These are phyloP conservation scores for Atta colombica DNA, from an alignment of 1,140 invertebrate genomes.

Conservation along the genomic window DNA sequence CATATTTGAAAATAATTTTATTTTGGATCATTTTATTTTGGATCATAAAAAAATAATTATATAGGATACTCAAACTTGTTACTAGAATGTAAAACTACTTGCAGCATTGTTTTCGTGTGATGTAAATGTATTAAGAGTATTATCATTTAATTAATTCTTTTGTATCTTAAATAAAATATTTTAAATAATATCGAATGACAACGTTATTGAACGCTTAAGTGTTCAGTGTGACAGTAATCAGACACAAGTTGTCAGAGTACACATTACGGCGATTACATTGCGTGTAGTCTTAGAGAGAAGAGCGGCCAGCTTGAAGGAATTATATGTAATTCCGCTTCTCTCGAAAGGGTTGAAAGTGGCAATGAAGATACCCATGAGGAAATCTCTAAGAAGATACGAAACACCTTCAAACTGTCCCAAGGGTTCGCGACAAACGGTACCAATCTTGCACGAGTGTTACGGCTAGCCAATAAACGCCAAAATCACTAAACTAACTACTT, in stretches of 20 bases:
- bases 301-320: slow-evolving; percentile 63
- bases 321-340: slow-evolving; percentile 43
- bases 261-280: slow-evolving; percentile 15
- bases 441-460: slow-evolving; percentile 83
- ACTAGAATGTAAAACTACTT: too few species aligned
- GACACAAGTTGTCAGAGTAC: not conserved
- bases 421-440: slow-evolving; percentile 74
- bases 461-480: slow-evolving; percentile 81
- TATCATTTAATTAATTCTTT: not conserved
- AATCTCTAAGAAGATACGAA: slow-evolving; percentile 75
- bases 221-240: slow-evolving; percentile 5
- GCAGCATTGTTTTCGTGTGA: not conserved
- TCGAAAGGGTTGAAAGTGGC: slow-evolving; percentile 52
- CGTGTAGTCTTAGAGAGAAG: slow-evolving; percentile 21
- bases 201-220: not conserved
- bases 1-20: too few species aligned
- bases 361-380: slow-evolving; percentile 42
- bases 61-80: too few species aligned
- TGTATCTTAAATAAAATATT: not conserved
- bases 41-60: too few species aligned
- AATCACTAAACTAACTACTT: slow-evolving; percentile 84
- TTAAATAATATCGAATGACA: not conserved
- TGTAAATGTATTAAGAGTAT: not conserved
- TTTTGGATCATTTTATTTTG: too few species aligned
- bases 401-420: slow-evolving; percentile 80